These are phyloP conservation scores for Anarsia innoxiella DNA, from an alignment of 2,888 invertebrate species.

Conservation along the genomic window DNA sequence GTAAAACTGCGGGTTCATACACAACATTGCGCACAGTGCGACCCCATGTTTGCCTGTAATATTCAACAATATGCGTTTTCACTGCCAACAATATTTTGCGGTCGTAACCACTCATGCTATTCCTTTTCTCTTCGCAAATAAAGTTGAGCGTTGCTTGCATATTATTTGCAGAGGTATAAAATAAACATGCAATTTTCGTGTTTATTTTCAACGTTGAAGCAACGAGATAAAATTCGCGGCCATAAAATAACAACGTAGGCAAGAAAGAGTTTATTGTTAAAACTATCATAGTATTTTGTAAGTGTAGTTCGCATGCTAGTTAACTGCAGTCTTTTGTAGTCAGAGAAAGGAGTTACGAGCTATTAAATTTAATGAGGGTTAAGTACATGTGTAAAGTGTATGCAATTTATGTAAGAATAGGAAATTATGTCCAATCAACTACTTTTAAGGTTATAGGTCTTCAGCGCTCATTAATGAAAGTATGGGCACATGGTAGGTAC, in stretches of 20 bases:
- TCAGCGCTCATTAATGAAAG: no score
- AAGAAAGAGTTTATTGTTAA: conserved; percentile 47
- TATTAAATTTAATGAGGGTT: conserved; percentile 36
- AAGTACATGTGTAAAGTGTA: conserved; percentile 19
- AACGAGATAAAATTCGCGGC: conserved; percentile 55
- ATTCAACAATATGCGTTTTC: conserved; percentile 44
- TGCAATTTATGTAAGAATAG: conserved; percentile 11
- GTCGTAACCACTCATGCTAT: not conserved
- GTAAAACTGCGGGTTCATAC: conserved; percentile 48
- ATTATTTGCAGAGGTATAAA: conserved; percentile 21
- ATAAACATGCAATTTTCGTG: conserved; percentile 25
- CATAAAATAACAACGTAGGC: conserved; percentile 48
- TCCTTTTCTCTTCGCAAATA: conserved; percentile 23
- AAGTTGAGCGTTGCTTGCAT: conserved; percentile 41
- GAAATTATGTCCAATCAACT: not conserved
- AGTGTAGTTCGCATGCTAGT: conserved; percentile 34
- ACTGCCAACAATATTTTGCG: conserved; percentile 28
- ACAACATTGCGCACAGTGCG: conserved; percentile 46
- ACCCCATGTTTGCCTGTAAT: conserved; percentile 54
- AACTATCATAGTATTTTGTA: conserved; percentile 38
- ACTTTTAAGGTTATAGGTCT: no score
- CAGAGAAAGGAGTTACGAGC: conserved; percentile 28
- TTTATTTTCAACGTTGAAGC: conserved; percentile 49
- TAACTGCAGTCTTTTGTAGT: conserved; percentile 30
- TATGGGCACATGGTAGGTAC: no score